phyloP scores from a whole-genome alignment of 2,888 invertebrate species.

The Drosophila setosimentum region DNA sequence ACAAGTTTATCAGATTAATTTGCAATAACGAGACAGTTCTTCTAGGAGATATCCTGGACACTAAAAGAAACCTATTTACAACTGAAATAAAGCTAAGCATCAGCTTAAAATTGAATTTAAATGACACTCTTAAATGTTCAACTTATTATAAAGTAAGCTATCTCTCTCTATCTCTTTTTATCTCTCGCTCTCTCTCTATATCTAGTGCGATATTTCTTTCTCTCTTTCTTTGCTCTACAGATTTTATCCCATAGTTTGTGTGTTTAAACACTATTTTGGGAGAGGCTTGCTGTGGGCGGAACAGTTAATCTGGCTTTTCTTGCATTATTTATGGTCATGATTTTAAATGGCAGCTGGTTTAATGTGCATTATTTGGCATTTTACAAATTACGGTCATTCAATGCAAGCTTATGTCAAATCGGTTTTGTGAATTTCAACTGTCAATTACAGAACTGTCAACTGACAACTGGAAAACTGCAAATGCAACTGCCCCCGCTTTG shows the following conservation, averaged over 20 bases:
- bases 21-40: too few species aligned
- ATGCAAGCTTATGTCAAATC: conserved; percentile 50
- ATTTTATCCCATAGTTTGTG: background rate
- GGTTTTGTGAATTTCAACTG: conserved; percentile 57
- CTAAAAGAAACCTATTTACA: background rate
- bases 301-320: conserved; percentile 24
- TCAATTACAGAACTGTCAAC: conserved; percentile 68
- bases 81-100: background rate
- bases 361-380: conserved; percentile 50
- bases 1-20: too few species aligned
- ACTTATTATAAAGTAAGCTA: background rate
- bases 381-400: conserved; percentile 54
- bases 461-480: conserved; percentile 56
- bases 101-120: background rate
- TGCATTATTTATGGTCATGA: conserved; percentile 36
- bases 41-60: accelerated
- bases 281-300: background rate
- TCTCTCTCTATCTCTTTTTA: accelerated
- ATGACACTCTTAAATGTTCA: background rate
- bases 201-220: too few species aligned
- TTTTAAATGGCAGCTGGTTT: conserved; percentile 45
- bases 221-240: too few species aligned
- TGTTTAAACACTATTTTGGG: background rate
- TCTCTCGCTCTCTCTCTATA: accelerated
- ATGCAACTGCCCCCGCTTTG: conserved; percentile 1